Conservation (phyloP, 2,797 vertebrate species). For the Pangasius sanitwongsei region DNA sequence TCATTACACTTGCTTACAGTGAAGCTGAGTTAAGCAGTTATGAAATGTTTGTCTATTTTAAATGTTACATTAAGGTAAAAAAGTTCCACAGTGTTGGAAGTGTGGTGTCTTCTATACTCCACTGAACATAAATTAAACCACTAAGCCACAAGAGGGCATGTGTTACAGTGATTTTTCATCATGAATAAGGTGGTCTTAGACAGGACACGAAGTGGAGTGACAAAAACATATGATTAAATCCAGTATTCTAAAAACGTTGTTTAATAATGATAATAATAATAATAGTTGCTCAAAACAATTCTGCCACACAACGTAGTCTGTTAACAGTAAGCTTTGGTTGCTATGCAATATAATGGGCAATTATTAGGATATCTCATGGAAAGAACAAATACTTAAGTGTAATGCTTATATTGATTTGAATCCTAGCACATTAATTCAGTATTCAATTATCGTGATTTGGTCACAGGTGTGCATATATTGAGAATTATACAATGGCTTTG, state of each 20-base stretch:
- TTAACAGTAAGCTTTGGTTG: not conserved
- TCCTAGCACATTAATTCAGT: not conserved
- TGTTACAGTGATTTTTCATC: not conserved
- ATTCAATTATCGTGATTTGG: not conserved
- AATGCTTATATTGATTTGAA: not conserved
- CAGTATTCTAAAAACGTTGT: not conserved
- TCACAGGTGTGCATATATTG: not conserved
- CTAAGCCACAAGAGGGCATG: slow-evolving; percentile 13
- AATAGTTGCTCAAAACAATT: not conserved
- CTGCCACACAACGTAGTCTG: not conserved
- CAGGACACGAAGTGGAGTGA: not conserved
- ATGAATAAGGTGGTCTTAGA: not conserved
- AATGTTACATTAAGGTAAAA: not conserved
- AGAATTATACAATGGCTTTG: not conserved
- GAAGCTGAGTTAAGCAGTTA: not conserved
- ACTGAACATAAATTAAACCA: slow-evolving; percentile 19
- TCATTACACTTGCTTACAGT: not conserved
- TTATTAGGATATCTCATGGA: not conserved
- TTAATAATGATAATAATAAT: not conserved
- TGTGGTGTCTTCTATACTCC: slow-evolving; percentile 25
- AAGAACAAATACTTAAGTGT: not conserved
- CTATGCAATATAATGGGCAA: not conserved
- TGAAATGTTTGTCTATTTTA: slow-evolving; percentile 11
- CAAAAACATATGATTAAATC: not conserved
- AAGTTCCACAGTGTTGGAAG: not conserved